These are phyloP conservation scores for Acropternis orthonyx DNA, from an alignment of 2,797 vertebrate species.

Conservation along the genomic window DNA sequence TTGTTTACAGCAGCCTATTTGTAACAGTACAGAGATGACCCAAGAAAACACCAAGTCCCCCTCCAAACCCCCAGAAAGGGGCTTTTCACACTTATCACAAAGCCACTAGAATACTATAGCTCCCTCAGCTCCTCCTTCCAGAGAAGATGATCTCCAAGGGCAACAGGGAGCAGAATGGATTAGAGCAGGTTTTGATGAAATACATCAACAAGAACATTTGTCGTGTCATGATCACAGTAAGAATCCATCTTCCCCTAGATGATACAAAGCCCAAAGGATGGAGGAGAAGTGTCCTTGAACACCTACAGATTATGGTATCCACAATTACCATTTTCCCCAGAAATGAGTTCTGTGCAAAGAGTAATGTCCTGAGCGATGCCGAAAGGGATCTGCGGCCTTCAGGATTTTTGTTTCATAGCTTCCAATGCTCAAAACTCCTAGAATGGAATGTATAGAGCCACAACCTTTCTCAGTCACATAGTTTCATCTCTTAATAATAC, in stretches of 20 bases:
- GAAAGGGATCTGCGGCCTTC: background rate
- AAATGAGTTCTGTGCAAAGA: background rate
- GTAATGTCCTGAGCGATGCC: background rate
- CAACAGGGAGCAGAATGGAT: background rate
- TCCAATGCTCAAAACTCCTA: background rate
- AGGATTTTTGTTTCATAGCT: background rate
- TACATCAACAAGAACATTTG: background rate
- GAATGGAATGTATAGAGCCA: background rate
- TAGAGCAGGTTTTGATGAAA: conserved; percentile 15
- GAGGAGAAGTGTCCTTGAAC: background rate
- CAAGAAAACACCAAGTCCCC: background rate
- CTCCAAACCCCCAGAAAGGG: conserved; percentile 27
- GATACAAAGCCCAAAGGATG: background rate
- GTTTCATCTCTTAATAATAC: background rate
- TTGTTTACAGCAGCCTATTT: conserved; percentile 70
- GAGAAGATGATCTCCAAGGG: background rate
- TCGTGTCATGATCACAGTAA: background rate
- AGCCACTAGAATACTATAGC: background rate
- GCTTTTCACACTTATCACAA: conserved; percentile 40
- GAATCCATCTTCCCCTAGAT: background rate
- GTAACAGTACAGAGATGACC: conserved; percentile 42
- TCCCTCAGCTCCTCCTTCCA: background rate
- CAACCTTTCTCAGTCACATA: background rate
- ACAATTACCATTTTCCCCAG: background rate
- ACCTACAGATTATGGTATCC: background rate